Conservation (phyloP, 2,113 vertebrate species). For the Dicrurus megarhynchus region DNA sequence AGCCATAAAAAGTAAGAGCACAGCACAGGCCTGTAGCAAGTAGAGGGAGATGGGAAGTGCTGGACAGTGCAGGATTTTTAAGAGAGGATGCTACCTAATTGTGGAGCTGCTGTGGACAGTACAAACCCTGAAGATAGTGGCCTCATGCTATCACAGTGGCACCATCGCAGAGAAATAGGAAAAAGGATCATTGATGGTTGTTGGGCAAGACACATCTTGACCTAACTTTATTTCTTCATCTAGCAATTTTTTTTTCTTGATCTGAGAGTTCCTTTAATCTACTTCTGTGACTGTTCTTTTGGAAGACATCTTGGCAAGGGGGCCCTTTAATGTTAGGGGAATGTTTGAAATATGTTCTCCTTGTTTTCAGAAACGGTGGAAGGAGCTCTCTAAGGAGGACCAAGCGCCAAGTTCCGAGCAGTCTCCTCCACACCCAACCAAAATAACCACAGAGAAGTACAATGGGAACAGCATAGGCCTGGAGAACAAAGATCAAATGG, state of each 20-base stretch:
- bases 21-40: not conserved
- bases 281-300: not conserved
- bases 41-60: not conserved
- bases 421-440: conserved; percentile 66
- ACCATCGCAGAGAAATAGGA: not conserved
- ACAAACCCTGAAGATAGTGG: not conserved
- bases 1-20: not conserved
- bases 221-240: not conserved
- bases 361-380: conserved; percentile 74
- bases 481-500: conserved; percentile 69
- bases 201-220: not conserved
- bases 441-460: conserved; percentile 73
- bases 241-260: not conserved
- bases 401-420: conserved; percentile 74
- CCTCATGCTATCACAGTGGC: not conserved
- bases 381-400: conserved; percentile 77
- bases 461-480: conserved; percentile 77
- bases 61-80: not conserved
- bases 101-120: not conserved
- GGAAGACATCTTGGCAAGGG: not conserved
- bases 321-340: not conserved
- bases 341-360: not conserved
- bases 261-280: not conserved
- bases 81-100: not conserved
- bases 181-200: not conserved